Evolutionary conservation across 1,140 invertebrate genomes (phyloP).

Genomic region (Halesus radiatus): DNA sequence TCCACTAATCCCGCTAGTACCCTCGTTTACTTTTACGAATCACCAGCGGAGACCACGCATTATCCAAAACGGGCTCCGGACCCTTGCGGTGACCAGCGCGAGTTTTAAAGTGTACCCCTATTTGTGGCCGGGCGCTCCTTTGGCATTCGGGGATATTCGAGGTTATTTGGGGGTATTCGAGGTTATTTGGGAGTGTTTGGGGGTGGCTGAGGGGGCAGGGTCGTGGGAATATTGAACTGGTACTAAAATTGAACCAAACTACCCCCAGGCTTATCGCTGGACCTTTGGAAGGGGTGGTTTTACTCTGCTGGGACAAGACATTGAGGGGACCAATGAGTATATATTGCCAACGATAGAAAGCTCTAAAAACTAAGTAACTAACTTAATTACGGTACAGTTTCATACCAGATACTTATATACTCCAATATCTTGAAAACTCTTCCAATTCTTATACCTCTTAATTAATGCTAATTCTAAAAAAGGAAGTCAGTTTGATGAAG

Average conservation of each 20-base stretch:
- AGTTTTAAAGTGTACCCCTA: conserved; percentile 40
- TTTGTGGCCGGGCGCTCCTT: conserved; percentile 30
- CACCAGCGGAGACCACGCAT: conserved; percentile 27
- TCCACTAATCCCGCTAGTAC: conserved; percentile 22
- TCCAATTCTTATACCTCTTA: no score
- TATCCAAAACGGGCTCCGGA: conserved; percentile 18
- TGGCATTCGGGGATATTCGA: conserved; percentile 12
- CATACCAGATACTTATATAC: no score
- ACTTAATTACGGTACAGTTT: no score
- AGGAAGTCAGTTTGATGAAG: no score
- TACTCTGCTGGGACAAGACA: no score
- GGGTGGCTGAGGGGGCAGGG: not conserved
- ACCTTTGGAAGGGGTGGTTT: no score
- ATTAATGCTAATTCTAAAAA: no score
- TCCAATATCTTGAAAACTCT: no score
- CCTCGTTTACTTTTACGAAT: conserved; percentile 33
- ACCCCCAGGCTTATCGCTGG: conserved; percentile 22
- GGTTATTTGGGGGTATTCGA: no score
- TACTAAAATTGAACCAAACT: conserved; percentile 31
- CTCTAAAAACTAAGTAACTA: no score
- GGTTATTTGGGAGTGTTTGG: not conserved
- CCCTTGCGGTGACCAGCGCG: conserved; percentile 18
- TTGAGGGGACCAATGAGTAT: no score
- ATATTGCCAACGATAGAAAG: no score
- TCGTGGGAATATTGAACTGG: conserved; percentile 36